Conservation (phyloP, 2,888 invertebrate genomes). For the Ischnura elegans region DNA sequence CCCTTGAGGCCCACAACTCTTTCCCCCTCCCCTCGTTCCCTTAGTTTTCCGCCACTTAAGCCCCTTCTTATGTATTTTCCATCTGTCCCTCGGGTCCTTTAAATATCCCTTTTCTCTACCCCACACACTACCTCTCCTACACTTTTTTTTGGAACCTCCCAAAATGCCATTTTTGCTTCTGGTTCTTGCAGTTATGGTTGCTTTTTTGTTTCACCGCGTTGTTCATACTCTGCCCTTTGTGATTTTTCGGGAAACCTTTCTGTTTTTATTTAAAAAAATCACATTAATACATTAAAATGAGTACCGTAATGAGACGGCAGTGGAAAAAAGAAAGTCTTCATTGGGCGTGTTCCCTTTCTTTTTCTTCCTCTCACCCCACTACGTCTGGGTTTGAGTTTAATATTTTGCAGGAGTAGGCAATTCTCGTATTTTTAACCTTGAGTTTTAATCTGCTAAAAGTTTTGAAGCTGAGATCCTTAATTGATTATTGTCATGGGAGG, state of each 20-base stretch:
- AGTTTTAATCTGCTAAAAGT: not conserved
- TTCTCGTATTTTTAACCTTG: not conserved
- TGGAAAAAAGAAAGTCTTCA: not conserved
- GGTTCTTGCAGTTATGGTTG: slow-evolving; percentile 26
- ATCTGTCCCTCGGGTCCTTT: not conserved
- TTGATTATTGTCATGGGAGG: not conserved
- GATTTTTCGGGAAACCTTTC: not conserved
- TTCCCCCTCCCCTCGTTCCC: not conserved
- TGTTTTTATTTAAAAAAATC: not conserved
- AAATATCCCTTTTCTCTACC: slow-evolving; percentile 2
- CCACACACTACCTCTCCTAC: not conserved
- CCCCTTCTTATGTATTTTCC: not conserved
- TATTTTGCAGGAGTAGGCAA: not conserved
- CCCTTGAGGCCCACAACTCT: slow-evolving; percentile 21
- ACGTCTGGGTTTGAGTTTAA: not conserved
- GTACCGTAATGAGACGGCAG: not conserved
- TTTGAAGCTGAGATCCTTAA: not conserved
- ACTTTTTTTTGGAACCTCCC: not conserved
- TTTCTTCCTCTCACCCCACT: not conserved
- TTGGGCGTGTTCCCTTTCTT: not conserved
- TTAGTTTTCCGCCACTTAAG: slow-evolving; percentile 10
- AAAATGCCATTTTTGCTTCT: not conserved
- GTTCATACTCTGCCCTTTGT: not conserved
- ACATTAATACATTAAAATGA: slow-evolving; percentile 33
- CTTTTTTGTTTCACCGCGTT: not conserved